phyloP scores from a whole-genome alignment of 2,888 invertebrate genomes.

The Steinernema scapterisci region DNA sequence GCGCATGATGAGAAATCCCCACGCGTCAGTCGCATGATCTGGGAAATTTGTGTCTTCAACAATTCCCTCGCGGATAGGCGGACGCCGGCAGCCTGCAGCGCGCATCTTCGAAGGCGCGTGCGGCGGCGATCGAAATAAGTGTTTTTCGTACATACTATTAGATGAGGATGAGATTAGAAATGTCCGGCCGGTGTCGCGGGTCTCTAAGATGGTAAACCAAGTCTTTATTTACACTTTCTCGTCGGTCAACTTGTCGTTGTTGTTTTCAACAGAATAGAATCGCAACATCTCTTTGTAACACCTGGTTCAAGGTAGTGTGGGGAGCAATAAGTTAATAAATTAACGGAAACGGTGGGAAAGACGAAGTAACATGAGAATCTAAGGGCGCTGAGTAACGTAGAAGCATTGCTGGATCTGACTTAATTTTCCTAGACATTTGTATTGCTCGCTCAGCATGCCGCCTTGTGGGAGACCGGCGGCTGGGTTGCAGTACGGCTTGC shows the following conservation, averaged over 20 bases:
- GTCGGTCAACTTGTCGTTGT: not conserved
- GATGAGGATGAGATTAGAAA: no score
- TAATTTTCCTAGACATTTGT: conserved; percentile 64
- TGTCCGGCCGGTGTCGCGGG: no score
- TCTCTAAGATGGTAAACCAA: no score
- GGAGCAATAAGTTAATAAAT: conserved; percentile 6
- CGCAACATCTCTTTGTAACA: not conserved
- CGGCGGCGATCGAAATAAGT: no score
- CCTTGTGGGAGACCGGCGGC: conserved; percentile 64
- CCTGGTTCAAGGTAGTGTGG: not conserved
- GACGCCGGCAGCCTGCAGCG: not conserved
- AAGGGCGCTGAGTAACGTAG: conserved; percentile 65
- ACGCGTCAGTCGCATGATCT: not conserved
- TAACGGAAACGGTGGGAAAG: not conserved
- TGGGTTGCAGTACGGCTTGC: conserved; percentile 66
- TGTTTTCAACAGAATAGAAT: not conserved
- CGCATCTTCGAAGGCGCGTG: not conserved
- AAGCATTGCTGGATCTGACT: conserved; percentile 64
- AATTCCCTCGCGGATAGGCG: not conserved
- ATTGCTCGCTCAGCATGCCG: conserved; percentile 65
- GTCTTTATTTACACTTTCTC: conserved; percentile 1
- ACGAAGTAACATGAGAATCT: conserved; percentile 20
- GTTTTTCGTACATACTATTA: no score
- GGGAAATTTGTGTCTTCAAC: not conserved
- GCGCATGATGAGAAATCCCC: conserved; percentile 11